phyloP scores from a whole-genome alignment of 2,113 vertebrate species.

The Peromyscus polionotus region DNA sequence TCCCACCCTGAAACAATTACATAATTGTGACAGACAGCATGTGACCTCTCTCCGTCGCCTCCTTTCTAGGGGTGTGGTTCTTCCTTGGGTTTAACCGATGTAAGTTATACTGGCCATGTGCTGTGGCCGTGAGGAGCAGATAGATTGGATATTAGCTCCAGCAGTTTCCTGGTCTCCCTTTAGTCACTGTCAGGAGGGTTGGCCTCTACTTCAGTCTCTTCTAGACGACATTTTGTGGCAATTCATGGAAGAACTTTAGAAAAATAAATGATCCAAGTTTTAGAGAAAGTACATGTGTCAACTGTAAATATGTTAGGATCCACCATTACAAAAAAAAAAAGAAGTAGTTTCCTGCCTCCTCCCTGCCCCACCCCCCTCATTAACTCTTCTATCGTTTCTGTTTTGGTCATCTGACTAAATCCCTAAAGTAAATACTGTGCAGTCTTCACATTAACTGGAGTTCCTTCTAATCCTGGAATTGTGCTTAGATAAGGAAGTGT shows the following conservation, averaged over 20 bases:
- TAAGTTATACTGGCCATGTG: neutral
- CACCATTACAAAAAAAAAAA: neutral
- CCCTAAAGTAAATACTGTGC: neutral
- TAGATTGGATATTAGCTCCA: neutral
- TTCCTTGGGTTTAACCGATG: constrained; percentile 50
- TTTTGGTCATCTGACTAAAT: neutral
- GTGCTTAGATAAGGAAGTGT: constrained; percentile 1
- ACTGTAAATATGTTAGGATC: constrained; percentile 59
- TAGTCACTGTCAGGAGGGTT: neutral
- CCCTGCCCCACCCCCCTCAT: neutral
- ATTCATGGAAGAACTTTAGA: constrained; percentile 21
- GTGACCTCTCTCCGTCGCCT: constrained; percentile 44
- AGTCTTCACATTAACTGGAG: neutral
- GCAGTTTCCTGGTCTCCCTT: constrained; percentile 13
- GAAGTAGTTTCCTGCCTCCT: neutral
- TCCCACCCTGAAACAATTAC: constrained; percentile 71
- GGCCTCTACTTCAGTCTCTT: neutral
- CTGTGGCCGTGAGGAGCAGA: constrained; percentile 65
- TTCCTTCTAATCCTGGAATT: constrained; percentile 7
- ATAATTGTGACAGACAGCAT: constrained; percentile 37
- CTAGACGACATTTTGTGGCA: neutral
- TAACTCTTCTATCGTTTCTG: neutral
- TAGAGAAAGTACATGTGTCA: constrained; percentile 25
- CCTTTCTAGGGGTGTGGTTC: constrained; percentile 47
- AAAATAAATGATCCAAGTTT: neutral